phyloP scores from a whole-genome alignment of 2,797 vertebrate species.

The Cynopterus sphinx region DNA sequence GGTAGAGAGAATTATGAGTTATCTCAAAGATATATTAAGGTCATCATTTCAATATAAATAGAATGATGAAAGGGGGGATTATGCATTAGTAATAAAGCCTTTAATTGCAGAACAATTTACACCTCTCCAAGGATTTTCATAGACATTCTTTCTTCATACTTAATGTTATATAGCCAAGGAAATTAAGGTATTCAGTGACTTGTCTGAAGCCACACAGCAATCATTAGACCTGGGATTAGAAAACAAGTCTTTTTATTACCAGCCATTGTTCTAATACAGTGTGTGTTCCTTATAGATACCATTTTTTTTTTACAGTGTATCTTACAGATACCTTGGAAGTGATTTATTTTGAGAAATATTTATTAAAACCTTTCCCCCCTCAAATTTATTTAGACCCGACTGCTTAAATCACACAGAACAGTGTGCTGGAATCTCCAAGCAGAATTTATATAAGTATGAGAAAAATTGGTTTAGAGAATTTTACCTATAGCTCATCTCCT shows the following conservation, averaged over 20 bases:
- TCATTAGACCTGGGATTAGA: neutral
- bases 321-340: neutral
- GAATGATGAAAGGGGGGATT: neutral
- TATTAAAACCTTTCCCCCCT: neutral
- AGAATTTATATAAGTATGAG: neutral
- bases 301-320: neutral
- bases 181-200: neutral
- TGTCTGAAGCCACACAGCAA: neutral
- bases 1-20: neutral
- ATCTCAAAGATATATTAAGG: neutral
- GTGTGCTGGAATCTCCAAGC: neutral
- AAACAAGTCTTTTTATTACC: neutral
- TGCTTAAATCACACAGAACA: conserved; percentile 9
- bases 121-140: neutral
- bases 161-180: neutral
- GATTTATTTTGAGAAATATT: neutral
- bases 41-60: neutral
- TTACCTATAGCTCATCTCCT: conserved; percentile 29
- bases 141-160: neutral
- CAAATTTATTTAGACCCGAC: neutral
- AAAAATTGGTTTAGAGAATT: neutral
- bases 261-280: neutral
- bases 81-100: neutral
- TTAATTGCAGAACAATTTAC: conserved; percentile 1
- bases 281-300: neutral